A percentile compares a stretch with the other conserved stretches of the same genome.
These are phyloP conservation scores for Gastrophysa polygoni DNA, from an alignment of 2,888 invertebrate species.

Conservation along the genomic window DNA sequence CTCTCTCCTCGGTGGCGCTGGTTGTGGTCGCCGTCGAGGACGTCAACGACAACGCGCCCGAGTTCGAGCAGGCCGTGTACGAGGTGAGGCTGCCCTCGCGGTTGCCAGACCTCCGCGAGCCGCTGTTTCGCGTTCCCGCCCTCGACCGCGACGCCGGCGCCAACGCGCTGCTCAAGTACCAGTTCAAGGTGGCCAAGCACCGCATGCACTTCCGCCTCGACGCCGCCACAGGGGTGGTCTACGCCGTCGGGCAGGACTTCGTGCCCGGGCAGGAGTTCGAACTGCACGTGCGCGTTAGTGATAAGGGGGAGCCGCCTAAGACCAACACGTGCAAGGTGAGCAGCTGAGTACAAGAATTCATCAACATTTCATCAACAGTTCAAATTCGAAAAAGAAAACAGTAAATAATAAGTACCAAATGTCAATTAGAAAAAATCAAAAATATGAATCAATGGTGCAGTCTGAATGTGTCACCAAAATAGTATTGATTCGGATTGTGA, in stretches of 20 bases:
- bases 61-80: slow-evolving; percentile 83
- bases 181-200: slow-evolving; percentile 77
- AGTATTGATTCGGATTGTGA: too few relatives aligned
- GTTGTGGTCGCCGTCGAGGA: slow-evolving; percentile 83
- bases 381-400: too few relatives aligned
- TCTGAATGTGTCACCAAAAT: too few relatives aligned
- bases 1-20: slow-evolving; percentile 77
- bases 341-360: too few relatives aligned
- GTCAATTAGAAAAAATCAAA: too few relatives aligned
- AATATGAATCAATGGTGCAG: too few relatives aligned
- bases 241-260: slow-evolving; percentile 74
- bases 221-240: slow-evolving; percentile 80
- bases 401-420: too few relatives aligned
- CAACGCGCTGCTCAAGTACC: slow-evolving; percentile 84
- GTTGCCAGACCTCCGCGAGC: slow-evolving; percentile 59
- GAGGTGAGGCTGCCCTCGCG: slow-evolving; percentile 77
- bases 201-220: slow-evolving; percentile 84
- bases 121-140: slow-evolving; percentile 73
- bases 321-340: slow-evolving; percentile 78
- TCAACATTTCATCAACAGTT: too few relatives aligned
- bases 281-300: slow-evolving; percentile 76
- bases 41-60: slow-evolving; percentile 86
- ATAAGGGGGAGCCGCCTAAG: slow-evolving; percentile 76
- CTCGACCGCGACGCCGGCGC: slow-evolving; percentile 81
- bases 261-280: slow-evolving; percentile 72